Percentiles rank a stretch among this genome's conserved stretches.
Evolutionary conservation across 2,888 invertebrate genomes (phyloP).

Genomic region (Drosophila paranaensis): DNA sequence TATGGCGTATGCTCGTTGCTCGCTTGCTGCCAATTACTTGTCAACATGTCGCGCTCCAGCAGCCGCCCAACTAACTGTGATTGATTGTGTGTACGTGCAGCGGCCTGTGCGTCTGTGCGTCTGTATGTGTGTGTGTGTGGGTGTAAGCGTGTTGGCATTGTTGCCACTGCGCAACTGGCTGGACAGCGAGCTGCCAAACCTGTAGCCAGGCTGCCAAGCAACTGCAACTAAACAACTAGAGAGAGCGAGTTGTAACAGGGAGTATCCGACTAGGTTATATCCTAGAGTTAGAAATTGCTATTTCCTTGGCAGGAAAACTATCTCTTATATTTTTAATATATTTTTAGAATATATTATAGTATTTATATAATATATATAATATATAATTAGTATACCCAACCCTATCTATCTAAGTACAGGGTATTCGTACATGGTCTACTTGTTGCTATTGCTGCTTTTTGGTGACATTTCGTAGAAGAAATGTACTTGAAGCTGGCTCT

Average conservation of each 20-base stretch:
- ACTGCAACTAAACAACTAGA: conserved; percentile 14
- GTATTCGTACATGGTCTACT: not conserved
- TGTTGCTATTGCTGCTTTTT: conserved; percentile 2
- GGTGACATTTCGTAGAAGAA: conserved; percentile 18
- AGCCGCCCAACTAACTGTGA: conserved; percentile 53
- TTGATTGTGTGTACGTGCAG: conserved; percentile 60
- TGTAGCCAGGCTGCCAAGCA: conserved; percentile 27
- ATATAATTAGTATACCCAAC: not conserved
- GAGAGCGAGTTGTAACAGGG: not conserved
- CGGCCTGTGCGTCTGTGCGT: not conserved
- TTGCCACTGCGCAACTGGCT: conserved; percentile 17
- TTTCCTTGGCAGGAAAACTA: too few species aligned
- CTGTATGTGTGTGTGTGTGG: not conserved
- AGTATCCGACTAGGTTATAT: not conserved
- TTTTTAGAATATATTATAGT: too few species aligned
- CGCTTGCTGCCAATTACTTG: conserved; percentile 61
- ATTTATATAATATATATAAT: too few species aligned
- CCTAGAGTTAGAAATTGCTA: not conserved
- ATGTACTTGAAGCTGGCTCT: conserved; percentile 37
- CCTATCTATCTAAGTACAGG: not conserved
- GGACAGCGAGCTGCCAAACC: conserved; percentile 21
- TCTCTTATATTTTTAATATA: too few species aligned
- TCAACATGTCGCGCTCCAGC: conserved; percentile 65
- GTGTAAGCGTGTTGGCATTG: conserved; percentile 8
- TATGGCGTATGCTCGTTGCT: conserved; percentile 50